Evolutionary conservation across 2,888 invertebrate genomes (phyloP).

Genomic region (Spodoptera exigua): DNA sequence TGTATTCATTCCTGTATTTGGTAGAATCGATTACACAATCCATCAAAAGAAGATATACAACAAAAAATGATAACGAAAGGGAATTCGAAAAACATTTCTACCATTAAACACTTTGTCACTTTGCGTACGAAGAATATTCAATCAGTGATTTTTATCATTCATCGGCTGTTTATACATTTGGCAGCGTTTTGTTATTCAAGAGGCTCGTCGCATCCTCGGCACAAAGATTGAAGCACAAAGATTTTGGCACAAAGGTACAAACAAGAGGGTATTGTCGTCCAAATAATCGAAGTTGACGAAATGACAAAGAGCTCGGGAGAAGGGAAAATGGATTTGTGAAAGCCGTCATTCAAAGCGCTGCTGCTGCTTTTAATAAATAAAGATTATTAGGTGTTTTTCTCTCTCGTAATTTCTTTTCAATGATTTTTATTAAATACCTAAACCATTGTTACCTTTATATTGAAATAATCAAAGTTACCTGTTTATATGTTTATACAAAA

Average conservation of each 20-base stretch:
- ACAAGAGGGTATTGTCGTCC: constrained; percentile 58
- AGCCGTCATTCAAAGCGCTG: constrained; percentile 47
- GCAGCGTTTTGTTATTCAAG: constrained; percentile 42
- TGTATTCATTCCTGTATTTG: not conserved
- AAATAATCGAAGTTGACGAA: constrained; percentile 61
- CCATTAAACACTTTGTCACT: constrained; percentile 42
- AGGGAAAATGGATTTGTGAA: constrained; percentile 56
- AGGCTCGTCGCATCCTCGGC: constrained; percentile 55
- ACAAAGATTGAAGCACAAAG: constrained; percentile 38
- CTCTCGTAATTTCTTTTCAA: constrained; percentile 43
- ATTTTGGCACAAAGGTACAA: constrained; percentile 51
- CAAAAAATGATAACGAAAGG: constrained; percentile 48
- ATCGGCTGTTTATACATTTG: constrained; percentile 34
- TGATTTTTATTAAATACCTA: constrained; percentile 26
- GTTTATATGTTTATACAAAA: constrained; percentile 8
- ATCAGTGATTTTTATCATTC: constrained; percentile 41
- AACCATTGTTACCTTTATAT: constrained; percentile 28
- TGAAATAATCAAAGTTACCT: constrained; percentile 8
- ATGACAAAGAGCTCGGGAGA: constrained; percentile 46
- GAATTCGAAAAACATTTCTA: constrained; percentile 56
- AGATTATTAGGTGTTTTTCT: constrained; percentile 49
- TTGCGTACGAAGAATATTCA: constrained; percentile 40
- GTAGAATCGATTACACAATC: constrained; percentile 18
- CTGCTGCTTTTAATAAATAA: constrained; percentile 51
- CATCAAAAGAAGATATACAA: constrained; percentile 18